A percentile compares a stretch with the other conserved stretches of the same genome.
These are phyloP conservation scores for Piscicola geometra DNA, from an alignment of 2,888 invertebrate genomes.

Conservation along the genomic window DNA sequence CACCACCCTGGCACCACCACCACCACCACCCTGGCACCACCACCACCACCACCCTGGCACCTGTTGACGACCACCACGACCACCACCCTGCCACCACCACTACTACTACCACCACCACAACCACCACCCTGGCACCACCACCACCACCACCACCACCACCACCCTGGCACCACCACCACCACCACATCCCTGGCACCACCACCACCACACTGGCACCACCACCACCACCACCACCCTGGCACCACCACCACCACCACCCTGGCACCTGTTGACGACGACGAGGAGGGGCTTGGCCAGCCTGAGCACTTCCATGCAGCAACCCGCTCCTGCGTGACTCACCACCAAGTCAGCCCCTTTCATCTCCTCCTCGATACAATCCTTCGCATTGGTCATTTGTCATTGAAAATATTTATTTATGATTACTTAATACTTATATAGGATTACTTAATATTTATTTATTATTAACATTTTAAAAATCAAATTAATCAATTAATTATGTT, in stretches of 20 bases:
- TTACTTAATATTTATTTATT: too few species aligned
- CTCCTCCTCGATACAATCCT: neutral
- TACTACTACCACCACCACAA: slow-evolving; percentile 10
- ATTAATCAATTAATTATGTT: too few species aligned
- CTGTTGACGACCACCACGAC: slow-evolving; percentile 4
- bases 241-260: neutral
- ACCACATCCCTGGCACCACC: slow-evolving; percentile 1
- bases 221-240: neutral
- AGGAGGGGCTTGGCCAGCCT: neutral
- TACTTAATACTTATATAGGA: too few species aligned
- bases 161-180: neutral
- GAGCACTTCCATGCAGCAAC: neutral
- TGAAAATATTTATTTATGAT: too few species aligned
- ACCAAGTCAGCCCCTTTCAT: neutral
- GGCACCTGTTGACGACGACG: neutral
- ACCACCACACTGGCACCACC: slow-evolving; percentile 15
- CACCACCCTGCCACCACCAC: slow-evolving; percentile 8
- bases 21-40: slow-evolving; percentile 2
- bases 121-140: slow-evolving; percentile 11
- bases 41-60: slow-evolving; percentile 7
- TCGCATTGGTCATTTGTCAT: too few species aligned
- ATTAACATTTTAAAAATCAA: too few species aligned
- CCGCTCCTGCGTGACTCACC: slow-evolving; percentile 7
- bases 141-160: slow-evolving; percentile 15
- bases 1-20: neutral